These are phyloP conservation scores for Cydia pomonella DNA, from an alignment of 1,140 invertebrate species.

Conservation along the genomic window DNA sequence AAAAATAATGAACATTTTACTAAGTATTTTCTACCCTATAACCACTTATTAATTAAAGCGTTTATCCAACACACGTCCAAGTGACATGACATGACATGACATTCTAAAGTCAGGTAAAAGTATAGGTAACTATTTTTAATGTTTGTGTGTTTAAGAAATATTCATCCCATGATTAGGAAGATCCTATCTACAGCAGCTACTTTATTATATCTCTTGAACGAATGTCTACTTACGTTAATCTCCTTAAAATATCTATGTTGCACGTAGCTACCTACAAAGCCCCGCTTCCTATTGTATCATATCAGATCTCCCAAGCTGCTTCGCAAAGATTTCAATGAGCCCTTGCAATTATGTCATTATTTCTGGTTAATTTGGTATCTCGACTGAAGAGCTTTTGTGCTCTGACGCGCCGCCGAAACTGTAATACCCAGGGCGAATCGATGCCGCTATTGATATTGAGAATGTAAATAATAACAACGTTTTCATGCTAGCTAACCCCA, in stretches of 20 bases:
- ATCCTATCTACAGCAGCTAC: not conserved
- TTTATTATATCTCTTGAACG: not conserved
- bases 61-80: not conserved
- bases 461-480: constrained; percentile 32
- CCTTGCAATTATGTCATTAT: constrained; percentile 56
- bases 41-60: not conserved
- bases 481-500: not conserved
- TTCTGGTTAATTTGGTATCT: constrained; percentile 56
- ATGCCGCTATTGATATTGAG: constrained; percentile 23
- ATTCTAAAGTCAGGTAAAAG: not conserved
- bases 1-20: constrained; percentile 32
- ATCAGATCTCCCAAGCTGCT: constrained; percentile 41
- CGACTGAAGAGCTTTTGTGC: constrained; percentile 44
- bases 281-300: constrained; percentile 20
- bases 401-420: constrained; percentile 46
- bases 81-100: not conserved
- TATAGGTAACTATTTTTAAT: not conserved
- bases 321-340: constrained; percentile 46
- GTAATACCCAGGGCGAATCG: constrained; percentile 37
- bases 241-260: not conserved
- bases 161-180: not conserved
- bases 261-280: constrained; percentile 4
- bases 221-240: constrained; percentile 1
- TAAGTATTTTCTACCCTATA: not conserved
- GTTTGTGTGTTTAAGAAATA: not conserved